These are phyloP conservation scores for Parotia lawesii DNA, from an alignment of 2,113 vertebrate species.

Conservation along the genomic window DNA sequence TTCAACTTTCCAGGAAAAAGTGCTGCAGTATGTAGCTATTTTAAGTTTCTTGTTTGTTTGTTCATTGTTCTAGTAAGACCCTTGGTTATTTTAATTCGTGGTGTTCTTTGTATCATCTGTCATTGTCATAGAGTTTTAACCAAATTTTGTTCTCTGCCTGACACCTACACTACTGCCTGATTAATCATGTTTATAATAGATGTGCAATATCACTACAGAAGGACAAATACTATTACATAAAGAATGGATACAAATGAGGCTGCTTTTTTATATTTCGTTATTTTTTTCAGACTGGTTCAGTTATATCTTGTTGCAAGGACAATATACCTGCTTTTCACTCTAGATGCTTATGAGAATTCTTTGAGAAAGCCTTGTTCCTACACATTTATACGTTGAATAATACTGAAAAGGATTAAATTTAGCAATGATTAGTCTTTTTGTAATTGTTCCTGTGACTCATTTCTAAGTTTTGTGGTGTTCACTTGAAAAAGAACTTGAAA, in stretches of 20 bases:
- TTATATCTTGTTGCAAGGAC: neutral
- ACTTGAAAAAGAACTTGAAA: neutral
- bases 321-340: neutral
- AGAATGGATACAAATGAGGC: neutral
- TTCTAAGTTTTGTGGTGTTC: neutral
- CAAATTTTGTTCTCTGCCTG: neutral
- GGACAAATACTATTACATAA: neutral
- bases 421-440: neutral
- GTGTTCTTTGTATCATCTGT: neutral
- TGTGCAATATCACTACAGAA: neutral
- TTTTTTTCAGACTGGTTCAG: neutral
- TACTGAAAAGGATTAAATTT: neutral
- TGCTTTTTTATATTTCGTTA: neutral
- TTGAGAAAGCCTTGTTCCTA: neutral
- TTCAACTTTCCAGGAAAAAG: constrained; percentile 98
- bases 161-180: neutral
- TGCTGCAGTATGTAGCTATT: constrained; percentile 85
- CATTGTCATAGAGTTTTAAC: neutral
- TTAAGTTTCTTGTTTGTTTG: neutral
- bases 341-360: neutral
- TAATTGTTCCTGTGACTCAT: neutral
- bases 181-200: neutral
- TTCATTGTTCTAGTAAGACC: neutral
- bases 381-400: neutral
- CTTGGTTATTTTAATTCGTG: neutral